A percentile compares a stretch with the other conserved stretches of the same genome.
Evolutionary conservation across 2,113 vertebrate genomes (phyloP).

Genomic region (Phasianus colchicus): DNA sequence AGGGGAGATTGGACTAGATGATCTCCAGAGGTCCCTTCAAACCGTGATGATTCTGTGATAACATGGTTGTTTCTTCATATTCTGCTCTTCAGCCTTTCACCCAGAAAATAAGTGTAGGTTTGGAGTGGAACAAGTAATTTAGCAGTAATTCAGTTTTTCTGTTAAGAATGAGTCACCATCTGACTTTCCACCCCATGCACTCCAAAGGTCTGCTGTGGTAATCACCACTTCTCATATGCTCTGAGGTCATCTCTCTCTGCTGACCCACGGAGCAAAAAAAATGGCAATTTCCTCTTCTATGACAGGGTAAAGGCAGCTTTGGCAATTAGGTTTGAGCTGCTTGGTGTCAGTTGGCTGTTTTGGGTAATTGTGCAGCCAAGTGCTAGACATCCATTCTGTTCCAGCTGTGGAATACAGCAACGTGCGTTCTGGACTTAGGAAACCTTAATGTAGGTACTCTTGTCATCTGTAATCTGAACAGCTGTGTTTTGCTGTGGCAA

Average conservation of each 20-base stretch:
- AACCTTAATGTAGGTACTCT: background rate
- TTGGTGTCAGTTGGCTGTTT: background rate
- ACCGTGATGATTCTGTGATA: background rate
- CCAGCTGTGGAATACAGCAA: background rate
- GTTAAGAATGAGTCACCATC: background rate
- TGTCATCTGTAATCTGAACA: constrained; percentile 26
- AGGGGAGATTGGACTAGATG: too few species aligned
- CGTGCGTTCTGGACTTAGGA: background rate
- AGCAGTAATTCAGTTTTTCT: background rate
- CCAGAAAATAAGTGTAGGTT: background rate
- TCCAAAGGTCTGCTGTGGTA: background rate
- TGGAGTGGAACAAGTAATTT: background rate
- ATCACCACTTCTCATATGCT: background rate
- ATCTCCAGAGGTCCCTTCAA: too few species aligned
- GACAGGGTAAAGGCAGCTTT: background rate
- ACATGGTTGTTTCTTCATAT: background rate
- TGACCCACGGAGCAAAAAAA: background rate
- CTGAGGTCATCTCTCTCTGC: background rate
- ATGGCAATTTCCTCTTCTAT: background rate
- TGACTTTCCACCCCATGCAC: background rate
- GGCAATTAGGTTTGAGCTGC: background rate
- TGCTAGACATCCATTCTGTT: accelerated
- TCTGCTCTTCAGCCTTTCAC: background rate
- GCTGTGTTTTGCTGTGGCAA: constrained; percentile 7
- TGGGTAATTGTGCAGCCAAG: background rate